phyloP scores from a whole-genome alignment of 2,113 vertebrate genomes.

The Callorhinus ursinus region DNA sequence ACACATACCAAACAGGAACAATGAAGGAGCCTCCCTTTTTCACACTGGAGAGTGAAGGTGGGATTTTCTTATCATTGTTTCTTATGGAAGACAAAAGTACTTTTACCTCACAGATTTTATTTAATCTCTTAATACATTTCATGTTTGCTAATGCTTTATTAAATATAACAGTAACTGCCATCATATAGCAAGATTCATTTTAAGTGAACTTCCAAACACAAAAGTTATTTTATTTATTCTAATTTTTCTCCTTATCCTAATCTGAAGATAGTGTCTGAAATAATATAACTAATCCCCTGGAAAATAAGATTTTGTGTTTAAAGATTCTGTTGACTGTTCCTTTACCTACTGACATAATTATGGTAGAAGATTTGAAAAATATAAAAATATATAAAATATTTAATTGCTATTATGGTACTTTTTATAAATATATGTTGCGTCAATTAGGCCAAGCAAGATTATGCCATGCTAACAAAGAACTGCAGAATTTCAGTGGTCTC shows the following conservation, averaged over 20 bases:
- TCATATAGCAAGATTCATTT: neutral
- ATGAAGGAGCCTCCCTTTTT: neutral
- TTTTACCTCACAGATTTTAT: neutral
- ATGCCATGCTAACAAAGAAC: neutral
- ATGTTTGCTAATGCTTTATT: neutral
- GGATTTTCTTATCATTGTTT: constrained; percentile 5
- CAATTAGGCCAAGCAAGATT: neutral
- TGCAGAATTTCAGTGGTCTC: neutral
- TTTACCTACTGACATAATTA: neutral
- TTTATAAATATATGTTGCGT: neutral
- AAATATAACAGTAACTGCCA: neutral
- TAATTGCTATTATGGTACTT: neutral
- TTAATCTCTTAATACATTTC: neutral
- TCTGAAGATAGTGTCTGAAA: neutral
- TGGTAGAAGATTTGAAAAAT: neutral
- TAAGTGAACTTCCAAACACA: neutral
- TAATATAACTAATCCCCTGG: neutral
- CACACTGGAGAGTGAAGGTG: neutral
- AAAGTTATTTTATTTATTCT: neutral
- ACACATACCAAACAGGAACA: neutral
- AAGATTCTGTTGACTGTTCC: neutral
- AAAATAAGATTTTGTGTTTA: neutral
- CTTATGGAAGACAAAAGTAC: neutral
- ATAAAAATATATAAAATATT: neutral
- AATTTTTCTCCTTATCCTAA: neutral